Evolutionary conservation across 2,888 invertebrate species (phyloP), one percentile per base, ranked within the genome.

Genomic region (Sarcophaga variegata): DNA sequence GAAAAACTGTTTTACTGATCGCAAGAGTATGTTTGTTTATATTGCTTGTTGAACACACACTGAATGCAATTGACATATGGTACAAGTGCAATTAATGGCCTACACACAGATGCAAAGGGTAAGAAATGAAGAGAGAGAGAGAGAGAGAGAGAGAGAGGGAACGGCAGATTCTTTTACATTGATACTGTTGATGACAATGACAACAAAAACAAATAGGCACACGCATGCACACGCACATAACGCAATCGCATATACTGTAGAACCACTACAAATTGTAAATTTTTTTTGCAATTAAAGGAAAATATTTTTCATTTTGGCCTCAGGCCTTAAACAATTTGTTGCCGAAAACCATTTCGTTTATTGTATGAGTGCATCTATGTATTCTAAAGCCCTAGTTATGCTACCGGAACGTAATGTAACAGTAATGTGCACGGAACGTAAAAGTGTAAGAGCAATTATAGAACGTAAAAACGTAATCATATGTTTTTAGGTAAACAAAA

Each of bases 21-120:
- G 78, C 67, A 20, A 25, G 69, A n/a, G 12, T 62, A 8, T 62
- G 20, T 37, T 22, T 62, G 20, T 47, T 12, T 49, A 45, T 70
- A 25, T 54, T 82, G 75, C 45, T 37, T 37, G 37, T 37, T 37
- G 37, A 37, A 25, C 25, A 22, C 47, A 72, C 69, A 70, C 66
- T 66, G 74, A 37, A 70, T 87, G 84, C 87, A 84, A 84, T 84
- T 84, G 87, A 81, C 87, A 87, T 87, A 70, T 84, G 81, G 70
- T 87, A 84, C 87, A 87, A 87, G 84, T 84, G 84, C 84, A 87
- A 84, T 87, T 87, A 87, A 87, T 87, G 62, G 67, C 59, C 49
- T 78, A 66, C 37, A 64, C 76, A 77, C 14, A 64, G 37, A 37
- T 20, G 27, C 64, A 71, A 17, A 54, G 54, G 17, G 54, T 14